Base-by-base conservation (phyloP, 2,113 vertebrate genomes). In the Myiagra hebetior region DNA sequence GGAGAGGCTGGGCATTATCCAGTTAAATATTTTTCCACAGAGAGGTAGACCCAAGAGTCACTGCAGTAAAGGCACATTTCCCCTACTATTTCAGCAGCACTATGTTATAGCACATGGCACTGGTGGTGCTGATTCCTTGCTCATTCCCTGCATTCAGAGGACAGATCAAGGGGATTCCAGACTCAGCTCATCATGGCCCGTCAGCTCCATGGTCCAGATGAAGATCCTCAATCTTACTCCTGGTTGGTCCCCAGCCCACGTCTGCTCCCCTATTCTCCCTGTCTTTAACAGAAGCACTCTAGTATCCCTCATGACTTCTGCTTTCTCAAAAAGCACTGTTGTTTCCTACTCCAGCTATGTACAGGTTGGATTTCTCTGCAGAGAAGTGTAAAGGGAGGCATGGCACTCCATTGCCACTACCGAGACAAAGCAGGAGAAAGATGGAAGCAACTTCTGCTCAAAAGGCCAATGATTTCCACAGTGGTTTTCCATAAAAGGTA, bases 101-200 rank as follows among this genome's bases (percentile, higher is more conserved):
- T 28, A 2, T 3, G 0, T 23, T 37, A 13, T 8, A 50, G 10
- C 33, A 60, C 8, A 3, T 5, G 11, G 15, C 55, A 52, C 9
- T 20, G 37, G 17, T 22, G 65, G 7, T 42, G 41, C 18, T 14
- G 5, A 41, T 64, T 81, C 55, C 26, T 55, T 33, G 7, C n/a
- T 65, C 41, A 33, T 52, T 86, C 21, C 24, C 60, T 74, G 26
- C 7, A 67, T 37, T 20, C 31, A 56, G 27, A 52, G 31, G 5
- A 64, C 49, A 57, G 21, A 67, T 10, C 2, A 2, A 67, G 64
- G 11, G 21, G 23, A 44, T 50, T 21, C 4, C 28, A 77, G 11
- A 15, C 7, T 33, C 31, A 41, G 11, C 22, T 57, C 2, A 0
- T 20, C 28, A 7, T 30, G 31, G 5, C 5, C 47, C 64, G 6